phyloP scores from a whole-genome alignment of 2,797 vertebrate genomes.

The Bucorvus abyssinicus region DNA sequence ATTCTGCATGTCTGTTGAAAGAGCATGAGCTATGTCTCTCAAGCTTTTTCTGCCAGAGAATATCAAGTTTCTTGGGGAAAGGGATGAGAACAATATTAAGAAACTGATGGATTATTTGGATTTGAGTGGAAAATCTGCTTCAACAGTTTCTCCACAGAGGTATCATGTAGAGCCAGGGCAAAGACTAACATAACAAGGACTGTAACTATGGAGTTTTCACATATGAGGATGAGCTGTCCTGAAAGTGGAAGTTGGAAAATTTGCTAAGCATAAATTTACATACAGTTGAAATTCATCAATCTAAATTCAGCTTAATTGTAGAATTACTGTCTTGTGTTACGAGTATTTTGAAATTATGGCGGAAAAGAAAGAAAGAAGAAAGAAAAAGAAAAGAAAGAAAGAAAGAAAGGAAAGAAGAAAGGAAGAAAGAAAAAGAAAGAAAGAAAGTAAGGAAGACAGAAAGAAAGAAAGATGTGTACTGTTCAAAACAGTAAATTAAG shows the following conservation, averaged over 20 bases:
- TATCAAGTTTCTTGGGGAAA: neutral
- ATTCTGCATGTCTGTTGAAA: rapidly evolving
- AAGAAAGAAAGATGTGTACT: too few species aligned
- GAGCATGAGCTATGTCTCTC: neutral
- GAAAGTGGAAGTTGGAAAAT: neutral
- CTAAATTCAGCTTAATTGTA: neutral
- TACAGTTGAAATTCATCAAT: neutral
- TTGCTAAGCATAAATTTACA: neutral
- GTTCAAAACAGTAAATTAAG: neutral
- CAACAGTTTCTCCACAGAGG: neutral
- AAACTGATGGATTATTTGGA: neutral
- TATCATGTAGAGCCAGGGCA: neutral
- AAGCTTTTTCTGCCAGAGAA: neutral
- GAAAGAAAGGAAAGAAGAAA: too few species aligned
- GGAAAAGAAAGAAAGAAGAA: neutral
- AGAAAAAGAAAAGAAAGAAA: neutral
- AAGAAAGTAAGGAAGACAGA: neutral
- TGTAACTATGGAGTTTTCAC: neutral
- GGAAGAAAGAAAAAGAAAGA: too few species aligned
- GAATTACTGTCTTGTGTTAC: neutral
- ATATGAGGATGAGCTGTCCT: neutral
- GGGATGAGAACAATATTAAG: neutral
- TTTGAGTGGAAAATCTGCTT: neutral
- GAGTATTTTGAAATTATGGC: neutral
- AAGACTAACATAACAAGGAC: neutral